phyloP scores from a whole-genome alignment of 2,797 vertebrate genomes.

The Falco novaeseelandiae region DNA sequence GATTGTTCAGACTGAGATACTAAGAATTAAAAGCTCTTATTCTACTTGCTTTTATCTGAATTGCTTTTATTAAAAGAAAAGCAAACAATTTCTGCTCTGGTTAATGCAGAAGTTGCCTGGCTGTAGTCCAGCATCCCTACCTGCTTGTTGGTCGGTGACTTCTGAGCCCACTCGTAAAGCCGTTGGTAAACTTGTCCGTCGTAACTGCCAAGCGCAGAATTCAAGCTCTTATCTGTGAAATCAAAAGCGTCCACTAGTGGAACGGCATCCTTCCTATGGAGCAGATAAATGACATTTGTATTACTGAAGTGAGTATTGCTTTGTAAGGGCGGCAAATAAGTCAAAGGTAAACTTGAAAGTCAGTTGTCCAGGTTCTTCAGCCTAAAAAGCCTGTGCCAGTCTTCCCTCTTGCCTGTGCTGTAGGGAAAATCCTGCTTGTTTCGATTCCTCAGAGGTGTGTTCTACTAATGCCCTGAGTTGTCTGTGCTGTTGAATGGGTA shows the following conservation, averaged over 20 bases:
- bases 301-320: not conserved
- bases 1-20: not conserved
- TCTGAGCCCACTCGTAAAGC: constrained; percentile 80
- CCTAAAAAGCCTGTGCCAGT: not conserved
- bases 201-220: constrained; percentile 78
- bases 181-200: constrained; percentile 78
- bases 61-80: not conserved
- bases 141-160: constrained; percentile 77
- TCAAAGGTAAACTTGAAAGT: not conserved
- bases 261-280: constrained; percentile 78
- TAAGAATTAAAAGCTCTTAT: not conserved
- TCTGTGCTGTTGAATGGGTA: not conserved
- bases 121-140: constrained; percentile 24
- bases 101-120: not conserved
- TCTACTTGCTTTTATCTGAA: not conserved
- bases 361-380: not conserved
- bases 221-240: constrained; percentile 74
- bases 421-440: not conserved
- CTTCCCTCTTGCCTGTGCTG: not conserved
- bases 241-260: constrained; percentile 82
- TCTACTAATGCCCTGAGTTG: not conserved
- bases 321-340: not conserved
- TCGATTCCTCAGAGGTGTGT: not conserved
- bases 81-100: not conserved
- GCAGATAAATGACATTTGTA: not conserved